Evolutionary conservation across 2,113 vertebrate genomes (phyloP), one percentile per base, ranked within the genome.

Genomic region (Hyperoodon ampullatus): DNA sequence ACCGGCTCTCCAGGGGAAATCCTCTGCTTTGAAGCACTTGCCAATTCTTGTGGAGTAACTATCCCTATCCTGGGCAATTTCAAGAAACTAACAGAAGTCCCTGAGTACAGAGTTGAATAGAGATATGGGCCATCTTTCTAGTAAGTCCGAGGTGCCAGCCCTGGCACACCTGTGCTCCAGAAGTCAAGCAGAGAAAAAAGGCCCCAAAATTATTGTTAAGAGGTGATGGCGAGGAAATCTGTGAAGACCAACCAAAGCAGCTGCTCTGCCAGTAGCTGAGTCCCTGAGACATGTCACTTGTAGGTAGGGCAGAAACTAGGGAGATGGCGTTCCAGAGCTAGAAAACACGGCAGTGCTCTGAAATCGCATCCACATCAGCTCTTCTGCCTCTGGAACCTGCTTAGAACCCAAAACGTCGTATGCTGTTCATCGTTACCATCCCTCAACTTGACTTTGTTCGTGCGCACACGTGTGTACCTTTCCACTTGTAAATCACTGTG

Each of bases 161-260:
- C 13, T 0, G 6, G 24, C 5, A 4, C 24, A 39, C 65, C 10
- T 47, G 91, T 3, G 81, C 44, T 35, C 55, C 10, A 18, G 81
- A 53, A 75, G 60, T 66, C 33, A 39, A 30, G 23, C 44, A 68
- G 44, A 72, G 39, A 33, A 3, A 0, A 9, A 80, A 77, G 58
- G 24, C 2, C 23, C 70, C 33, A 61, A 11, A 0, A 3, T 12
- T 6, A 0, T 0, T 12, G 28, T 3, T 8, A 35, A 9, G 2
- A 21, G 16, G 16, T 6, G 66, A 65, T 0, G 30, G 74, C 2
- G 3, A 23, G 63, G 35, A 4, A 19, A 12, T 28, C 63, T 11
- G 47, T 0, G 15, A 16, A 26, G 15, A 23, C 39, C 83, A 16
- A 47, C 77, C 82, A 1, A 18, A 3, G 3, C 66, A 6, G 26